Evolutionary conservation across 2,113 vertebrate species (phyloP), one percentile per base, ranked within the genome.

Genomic region (Agelaius tricolor): DNA sequence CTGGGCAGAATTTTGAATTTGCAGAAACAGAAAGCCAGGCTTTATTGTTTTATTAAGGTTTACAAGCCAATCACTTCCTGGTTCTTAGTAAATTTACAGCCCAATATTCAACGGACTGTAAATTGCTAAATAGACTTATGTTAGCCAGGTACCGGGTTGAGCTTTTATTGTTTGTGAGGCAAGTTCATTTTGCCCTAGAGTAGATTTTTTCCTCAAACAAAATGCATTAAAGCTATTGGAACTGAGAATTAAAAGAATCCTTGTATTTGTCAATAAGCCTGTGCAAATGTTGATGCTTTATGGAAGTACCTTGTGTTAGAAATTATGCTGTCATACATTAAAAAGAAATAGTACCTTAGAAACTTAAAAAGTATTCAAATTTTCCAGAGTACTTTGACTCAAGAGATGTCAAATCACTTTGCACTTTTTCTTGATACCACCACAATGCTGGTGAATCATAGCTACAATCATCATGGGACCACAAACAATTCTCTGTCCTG

Each of bases 1-100:
- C 41, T 52, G 54, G 54, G 51, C 82, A 91, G 72, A 88, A 84
- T 75, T 88, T 83, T 75, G 71, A 82, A 75, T 72, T 75, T 65
- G 28, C 30, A 63, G 74, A 59, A 94, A 63, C 73, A 83, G 39
- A 90, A 78, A 88, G 35, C 17, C 14, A 37, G 47, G 46, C 5
- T 69, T 76, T 77, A 63, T 68, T 80, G 39, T 87, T 96, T 94
- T 87, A 74, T 83, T 67, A 81, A 87, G 62, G 62, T 74, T 94
- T 89, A 94, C 55, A 79, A 75, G 61, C 41, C 52, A 84, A 69
- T 22, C 17, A 26, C 57, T 84, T 85, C 84, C 92, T 51, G 28
- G 7, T 92, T 91, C 68, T 77, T 37, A n/a, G 73, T 59, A 90
- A 87, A 96, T 94, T 84, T 91, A 92, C 39, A 59, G 33, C 15